Evolutionary conservation across 1,140 invertebrate genomes (phyloP), one percentile per base, ranked within the genome.

Genomic region (Lordiphosa clarofinis): DNA sequence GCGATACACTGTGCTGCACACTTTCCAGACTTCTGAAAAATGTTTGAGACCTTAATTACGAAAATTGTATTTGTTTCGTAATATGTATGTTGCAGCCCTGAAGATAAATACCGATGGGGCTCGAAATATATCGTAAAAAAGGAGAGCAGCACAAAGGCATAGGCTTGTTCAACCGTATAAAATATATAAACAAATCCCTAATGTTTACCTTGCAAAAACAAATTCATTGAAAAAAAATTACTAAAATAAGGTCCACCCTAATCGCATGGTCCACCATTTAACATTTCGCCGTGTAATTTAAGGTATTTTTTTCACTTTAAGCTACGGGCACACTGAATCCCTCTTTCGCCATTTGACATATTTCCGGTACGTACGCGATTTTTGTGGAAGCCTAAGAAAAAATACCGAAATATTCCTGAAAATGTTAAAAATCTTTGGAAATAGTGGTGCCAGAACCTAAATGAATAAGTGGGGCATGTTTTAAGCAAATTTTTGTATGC

Each of bases 311-410:
- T 24, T 37, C 1, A 11, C 10, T 9, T 8, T 9, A 38, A 4
- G 9, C 3, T 11, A 5, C 36, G 48, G 15, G 43, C 15, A 24
- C 56, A 57, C 59, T 21, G 35, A 21, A 33, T 79, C 79, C 54
- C 71, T 88, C 84, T 88, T 88, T 88, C 84, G 79, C 81, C 86
- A 86, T 76, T 88, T 66, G 71, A 73, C 74, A 88, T 69, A 81
- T 87, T 87, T 88, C 87, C 87, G 87, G 87, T 88, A 88, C 64
- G 87, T 84, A 87, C 81, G 86, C 73, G 71, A 74, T 71, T 72
- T 88, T 87, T 72, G 31, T 58, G 38, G 55, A 55, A 38, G 28
- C 21, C 35, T 21, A 6, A 42, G 47, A 50, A 71, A 74, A 64
- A 73, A 50, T 61, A 57, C 15, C 33, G 65, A 73, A 63, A 79